Percentiles rank a stretch among this genome's conserved stretches.
phyloP scores from a whole-genome alignment of 2,888 invertebrate genomes.

The Aleiodes alternator region DNA sequence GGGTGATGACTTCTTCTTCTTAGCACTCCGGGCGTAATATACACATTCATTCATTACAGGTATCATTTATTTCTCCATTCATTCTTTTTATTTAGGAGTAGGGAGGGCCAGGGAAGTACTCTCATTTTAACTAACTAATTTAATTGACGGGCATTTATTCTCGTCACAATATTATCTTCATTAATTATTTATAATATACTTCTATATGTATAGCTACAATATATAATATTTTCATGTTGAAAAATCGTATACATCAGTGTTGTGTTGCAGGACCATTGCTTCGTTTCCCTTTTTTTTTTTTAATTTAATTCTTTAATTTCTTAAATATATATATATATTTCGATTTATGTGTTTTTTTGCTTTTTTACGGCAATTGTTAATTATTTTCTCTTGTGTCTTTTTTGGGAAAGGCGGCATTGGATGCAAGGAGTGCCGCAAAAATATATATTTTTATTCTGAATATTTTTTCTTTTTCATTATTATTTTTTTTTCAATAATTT shows the following conservation, averaged over 20 bases:
- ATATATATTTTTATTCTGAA: constrained; percentile 22
- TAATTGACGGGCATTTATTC: no score
- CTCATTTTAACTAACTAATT: no score
- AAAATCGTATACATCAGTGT: constrained; percentile 78
- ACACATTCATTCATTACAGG: no score
- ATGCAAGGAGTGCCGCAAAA: constrained; percentile 51
- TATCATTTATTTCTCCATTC: no score
- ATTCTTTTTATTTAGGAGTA: no score
- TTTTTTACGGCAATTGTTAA: constrained; percentile 21
- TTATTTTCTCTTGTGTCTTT: neutral
- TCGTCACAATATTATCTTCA: no score
- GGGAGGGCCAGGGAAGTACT: no score
- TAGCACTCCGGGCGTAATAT: no score
- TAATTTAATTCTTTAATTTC: constrained; percentile 49
- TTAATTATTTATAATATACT: constrained; percentile 60
- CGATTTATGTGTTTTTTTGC: constrained; percentile 48
- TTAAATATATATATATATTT: constrained; percentile 42
- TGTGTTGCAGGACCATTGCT: constrained; percentile 75
- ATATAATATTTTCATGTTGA: constrained; percentile 76
- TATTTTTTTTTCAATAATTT: neutral
- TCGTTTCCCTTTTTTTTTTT: constrained; percentile 61
- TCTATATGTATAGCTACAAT: constrained; percentile 74
- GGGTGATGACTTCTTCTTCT: no score
- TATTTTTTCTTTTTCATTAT: neutral
- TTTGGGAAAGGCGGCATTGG: constrained; percentile 52